These are phyloP conservation scores for Etheostoma spectabile DNA, from an alignment of 2,113 vertebrate genomes.

Conservation along the genomic window DNA sequence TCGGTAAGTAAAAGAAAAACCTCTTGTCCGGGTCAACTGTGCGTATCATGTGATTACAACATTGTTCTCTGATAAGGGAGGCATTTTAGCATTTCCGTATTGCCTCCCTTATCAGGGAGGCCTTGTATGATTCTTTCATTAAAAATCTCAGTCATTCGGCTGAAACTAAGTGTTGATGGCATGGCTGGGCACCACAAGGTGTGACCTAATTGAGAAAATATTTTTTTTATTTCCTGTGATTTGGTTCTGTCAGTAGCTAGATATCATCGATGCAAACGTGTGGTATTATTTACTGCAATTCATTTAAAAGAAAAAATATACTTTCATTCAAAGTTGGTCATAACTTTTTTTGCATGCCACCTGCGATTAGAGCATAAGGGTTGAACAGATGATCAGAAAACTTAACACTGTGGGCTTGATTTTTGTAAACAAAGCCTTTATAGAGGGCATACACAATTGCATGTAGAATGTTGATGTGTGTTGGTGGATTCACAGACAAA, in stretches of 20 bases:
- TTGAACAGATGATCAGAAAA: conserved; percentile 3
- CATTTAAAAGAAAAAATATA: neutral
- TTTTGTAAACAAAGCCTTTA: neutral
- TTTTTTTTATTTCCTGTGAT: neutral
- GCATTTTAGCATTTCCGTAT: conserved; percentile 27
- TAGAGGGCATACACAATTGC: neutral
- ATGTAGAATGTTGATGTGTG: neutral
- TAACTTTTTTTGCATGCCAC: neutral
- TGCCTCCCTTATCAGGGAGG: neutral
- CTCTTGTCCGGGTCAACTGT: conserved; percentile 56
- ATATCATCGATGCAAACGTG: neutral
- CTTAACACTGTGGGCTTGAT: conserved; percentile 48
- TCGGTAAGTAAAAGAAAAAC: conserved; percentile 70
- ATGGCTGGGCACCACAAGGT: neutral
- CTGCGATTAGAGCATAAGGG: neutral
- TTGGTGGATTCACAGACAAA: neutral
- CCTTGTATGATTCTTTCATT: conserved; percentile 40
- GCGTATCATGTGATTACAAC: conserved; percentile 71
- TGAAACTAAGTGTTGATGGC: neutral
- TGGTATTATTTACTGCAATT: neutral
- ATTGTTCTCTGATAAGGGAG: conserved; percentile 65
- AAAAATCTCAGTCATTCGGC: neutral
- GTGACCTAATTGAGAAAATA: neutral
- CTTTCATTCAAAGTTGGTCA: neutral
- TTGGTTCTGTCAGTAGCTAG: neutral